Evolutionary conservation across 2,888 invertebrate species (phyloP).

Genomic region (Volucella inflata): DNA sequence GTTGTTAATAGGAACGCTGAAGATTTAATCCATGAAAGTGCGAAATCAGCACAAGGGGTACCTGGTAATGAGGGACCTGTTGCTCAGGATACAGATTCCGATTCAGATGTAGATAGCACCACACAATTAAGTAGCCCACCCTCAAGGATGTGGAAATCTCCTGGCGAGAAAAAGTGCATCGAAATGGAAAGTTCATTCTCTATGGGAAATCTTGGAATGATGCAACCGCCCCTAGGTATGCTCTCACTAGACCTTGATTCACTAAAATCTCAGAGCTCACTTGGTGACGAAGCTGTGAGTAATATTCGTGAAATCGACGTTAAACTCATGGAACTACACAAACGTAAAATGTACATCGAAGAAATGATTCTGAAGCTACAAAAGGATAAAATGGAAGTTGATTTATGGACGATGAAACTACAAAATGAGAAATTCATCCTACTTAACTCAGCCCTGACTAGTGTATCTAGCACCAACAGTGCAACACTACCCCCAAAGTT

Average conservation of each 20-base stretch:
- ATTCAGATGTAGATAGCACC: slow-evolving; percentile 42
- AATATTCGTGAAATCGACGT: slow-evolving; percentile 81
- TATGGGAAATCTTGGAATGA: slow-evolving; percentile 30
- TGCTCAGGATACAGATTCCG: slow-evolving; percentile 43
- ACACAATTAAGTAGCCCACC: slow-evolving; percentile 23
- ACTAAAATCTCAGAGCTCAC: slow-evolving; percentile 75
- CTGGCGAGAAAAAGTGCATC: slow-evolving; percentile 77
- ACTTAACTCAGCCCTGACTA: slow-evolving; percentile 79
- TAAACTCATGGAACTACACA: slow-evolving; percentile 81
- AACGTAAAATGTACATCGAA: slow-evolving; percentile 81
- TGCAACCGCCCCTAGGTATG: slow-evolving; percentile 31
- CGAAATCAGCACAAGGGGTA: slow-evolving; percentile 71
- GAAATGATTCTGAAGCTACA: slow-evolving; percentile 82
- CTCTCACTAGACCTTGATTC: slow-evolving; percentile 75
- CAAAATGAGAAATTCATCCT: slow-evolving; percentile 82
- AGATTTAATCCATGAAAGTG: slow-evolving; percentile 46
- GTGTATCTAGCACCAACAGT: slow-evolving; percentile 44
- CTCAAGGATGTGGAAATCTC: slow-evolving; percentile 75
- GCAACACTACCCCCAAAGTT: not conserved
- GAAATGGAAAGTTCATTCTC: slow-evolving; percentile 26
- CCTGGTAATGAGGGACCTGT: slow-evolving; percentile 39
- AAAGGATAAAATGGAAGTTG: slow-evolving; percentile 82
- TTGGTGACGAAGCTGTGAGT: slow-evolving; percentile 78
- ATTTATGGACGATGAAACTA: slow-evolving; percentile 80
- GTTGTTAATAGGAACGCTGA: slow-evolving; percentile 42